Evolutionary conservation across 2,113 vertebrate genomes (phyloP), one percentile per base, ranked within the genome.

Genomic region (Felis chaus): DNA sequence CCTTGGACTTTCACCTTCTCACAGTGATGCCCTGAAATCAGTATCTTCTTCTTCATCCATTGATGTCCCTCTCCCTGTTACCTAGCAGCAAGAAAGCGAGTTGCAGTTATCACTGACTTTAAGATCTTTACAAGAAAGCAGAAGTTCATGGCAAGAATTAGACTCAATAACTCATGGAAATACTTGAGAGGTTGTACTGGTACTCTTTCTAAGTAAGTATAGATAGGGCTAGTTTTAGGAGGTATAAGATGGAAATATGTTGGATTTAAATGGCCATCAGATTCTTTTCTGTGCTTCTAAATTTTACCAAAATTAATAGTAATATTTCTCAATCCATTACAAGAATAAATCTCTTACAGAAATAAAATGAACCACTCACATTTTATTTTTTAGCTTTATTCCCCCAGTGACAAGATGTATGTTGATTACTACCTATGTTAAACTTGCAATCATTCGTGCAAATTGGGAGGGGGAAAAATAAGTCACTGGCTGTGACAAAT

Each of bases 371-470:
- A 74, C 29, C 41, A 79, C 2, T 65, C 65, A 92, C 15, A 25
- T 45, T 95, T 97, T 71, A 92, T 87, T 96, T 76, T 96, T 95
- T 79, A 80, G 68, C 39, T 87, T 81, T 73, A 53, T 48, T 65
- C 36, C 73, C 48, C 21, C 15, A 41, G 13, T 85, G 81, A 86
- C 66, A 93, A 85, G 74, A 86, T 91, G 66, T 21, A 68, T 68
- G 19, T 78, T 94, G 85, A 96, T 95, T 95, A 39, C 41, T 83
- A 73, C 25, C 13, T 96, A 23, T 91, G n/a, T 73, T 94, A 79
- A 79, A 79, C 23, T 89, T 86, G 29, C 1, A 66, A 19, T 89
- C 71, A 73, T 91, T 89, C n/a, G n/a, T 80, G 10, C 7, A 94
- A 86, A 57, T 66, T 71, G 18, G 31, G 14, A 74, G 41, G 7